Evolutionary conservation across 2,113 vertebrate species (phyloP), one percentile per base, ranked within the genome.

Genomic region (Capreolus pygargus): DNA sequence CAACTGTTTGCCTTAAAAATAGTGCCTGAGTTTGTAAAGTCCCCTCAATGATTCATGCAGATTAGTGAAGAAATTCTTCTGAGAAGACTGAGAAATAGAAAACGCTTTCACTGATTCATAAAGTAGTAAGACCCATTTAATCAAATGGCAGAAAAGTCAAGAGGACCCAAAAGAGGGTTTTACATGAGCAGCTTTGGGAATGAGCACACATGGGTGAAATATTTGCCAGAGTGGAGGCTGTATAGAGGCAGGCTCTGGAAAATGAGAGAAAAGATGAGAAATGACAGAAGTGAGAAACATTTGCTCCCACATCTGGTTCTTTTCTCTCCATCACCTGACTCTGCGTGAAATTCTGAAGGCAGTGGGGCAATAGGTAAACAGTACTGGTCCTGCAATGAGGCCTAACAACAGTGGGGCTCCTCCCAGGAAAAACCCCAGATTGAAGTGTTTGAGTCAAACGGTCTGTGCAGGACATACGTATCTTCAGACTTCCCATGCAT

Each of bases 391-490:
- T 86, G 21, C 50, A 10, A 11, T 9, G n/a, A 86, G 23, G 45
- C n/a, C 90, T 57, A 61, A n/a, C 43, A 36, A 54, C 91, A 84
- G 89, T 47, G 76, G 45, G 83, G 30, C 58, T n/a, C 27, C 45
- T 97, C 93, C 78, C 86, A 94, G 55, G 55, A 89, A 93, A 92
- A 91, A 55, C 52, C 17, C 28, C 52, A 95, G 57, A 70, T 91
- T 94, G 47, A 43, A 60, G 16, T 61, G 9, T 94, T 84, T 6
- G 30, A 33, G 27, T 43, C 27, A 84, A 86, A 84, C 23, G 5
- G 5, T 28, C 58, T 43, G 21, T 74, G 2, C 36, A 82, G 88
- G 19, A 57, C 43, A 28, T 36, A 55, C n/a, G 52, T 28, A 54
- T 33, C 45, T 36, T 61, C 58, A 86, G 1, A 39, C 28, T 86